These are phyloP conservation scores for Sitodiplosis mosellana DNA, from an alignment of 1,140 invertebrate genomes.

Conservation along the genomic window DNA sequence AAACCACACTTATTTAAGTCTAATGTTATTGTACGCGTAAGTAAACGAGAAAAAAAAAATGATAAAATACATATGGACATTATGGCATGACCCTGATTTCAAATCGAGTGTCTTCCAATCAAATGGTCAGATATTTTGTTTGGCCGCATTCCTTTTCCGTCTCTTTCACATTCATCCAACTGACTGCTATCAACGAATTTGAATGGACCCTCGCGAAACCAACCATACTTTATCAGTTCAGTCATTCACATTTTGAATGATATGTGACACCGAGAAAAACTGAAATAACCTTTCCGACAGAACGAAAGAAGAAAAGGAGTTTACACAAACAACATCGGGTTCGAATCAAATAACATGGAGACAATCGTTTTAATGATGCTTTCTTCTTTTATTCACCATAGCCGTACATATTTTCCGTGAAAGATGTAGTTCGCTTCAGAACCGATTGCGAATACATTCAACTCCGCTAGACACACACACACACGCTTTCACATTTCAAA, in stretches of 20 bases:
- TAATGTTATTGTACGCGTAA: background rate
- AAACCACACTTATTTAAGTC: background rate
- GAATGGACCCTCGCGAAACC: background rate
- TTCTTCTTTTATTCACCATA: no score
- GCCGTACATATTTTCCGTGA: no score
- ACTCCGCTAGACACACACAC: no score
- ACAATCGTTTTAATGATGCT: no score
- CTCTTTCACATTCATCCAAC: background rate
- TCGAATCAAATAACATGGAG: no score
- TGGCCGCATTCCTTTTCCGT: background rate
- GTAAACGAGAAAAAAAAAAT: background rate
- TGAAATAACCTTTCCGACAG: background rate
- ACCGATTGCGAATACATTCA: no score
- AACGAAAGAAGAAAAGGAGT: background rate
- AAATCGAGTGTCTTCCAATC: constrained; percentile 6
- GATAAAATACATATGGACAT: background rate
- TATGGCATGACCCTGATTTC: constrained; percentile 7
- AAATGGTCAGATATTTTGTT: constrained; percentile 2
- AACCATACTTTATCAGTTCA: background rate
- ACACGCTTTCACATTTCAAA: no score
- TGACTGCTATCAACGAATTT: background rate
- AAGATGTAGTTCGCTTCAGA: no score
- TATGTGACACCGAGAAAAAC: background rate
- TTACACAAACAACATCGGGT: no score
- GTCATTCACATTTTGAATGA: background rate